phyloP scores from a whole-genome alignment of 2,888 invertebrate species.

The Xestia ashworthii region DNA sequence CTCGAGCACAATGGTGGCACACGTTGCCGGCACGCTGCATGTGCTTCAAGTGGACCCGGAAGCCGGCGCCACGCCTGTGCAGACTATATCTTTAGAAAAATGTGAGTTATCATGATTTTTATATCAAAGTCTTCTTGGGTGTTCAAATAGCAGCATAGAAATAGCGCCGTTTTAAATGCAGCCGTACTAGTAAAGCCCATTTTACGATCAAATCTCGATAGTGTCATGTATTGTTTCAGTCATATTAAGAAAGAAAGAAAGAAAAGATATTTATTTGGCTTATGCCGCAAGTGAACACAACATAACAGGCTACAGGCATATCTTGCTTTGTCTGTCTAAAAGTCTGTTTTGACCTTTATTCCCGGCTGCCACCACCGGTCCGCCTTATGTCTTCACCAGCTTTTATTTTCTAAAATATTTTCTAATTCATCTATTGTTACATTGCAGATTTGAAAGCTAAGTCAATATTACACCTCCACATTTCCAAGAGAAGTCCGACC shows the following conservation, averaged over 20 bases:
- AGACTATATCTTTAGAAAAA: conserved; percentile 79
- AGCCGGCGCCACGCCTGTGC: conserved; percentile 80
- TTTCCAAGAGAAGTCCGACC: conserved; percentile 73
- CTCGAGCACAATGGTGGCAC: conserved; percentile 76
- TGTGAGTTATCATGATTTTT: conserved; percentile 68
- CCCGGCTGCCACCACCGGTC: too few species aligned
- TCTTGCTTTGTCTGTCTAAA: neutral
- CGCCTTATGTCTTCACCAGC: too few species aligned
- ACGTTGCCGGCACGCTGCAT: conserved; percentile 72
- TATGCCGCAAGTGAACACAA: too few species aligned
- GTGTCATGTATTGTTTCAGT: neutral
- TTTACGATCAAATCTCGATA: neutral
- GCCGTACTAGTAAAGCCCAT: neutral
- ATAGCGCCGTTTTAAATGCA: neutral
- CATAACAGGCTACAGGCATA: too few species aligned
- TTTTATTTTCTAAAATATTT: neutral
- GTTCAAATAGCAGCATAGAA: neutral
- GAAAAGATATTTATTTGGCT: too few species aligned
- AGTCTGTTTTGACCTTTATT: too few species aligned
- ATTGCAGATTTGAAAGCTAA: conserved; percentile 90
- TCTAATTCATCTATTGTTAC: neutral
- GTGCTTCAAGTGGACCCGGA: conserved; percentile 82
- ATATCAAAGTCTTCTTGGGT: neutral
- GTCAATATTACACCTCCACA: conserved; percentile 85
- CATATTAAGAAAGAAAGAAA: too few species aligned